Evolutionary conservation across 2,888 invertebrate genomes (phyloP).

Genomic region (Sclerodermus sp.): DNA sequence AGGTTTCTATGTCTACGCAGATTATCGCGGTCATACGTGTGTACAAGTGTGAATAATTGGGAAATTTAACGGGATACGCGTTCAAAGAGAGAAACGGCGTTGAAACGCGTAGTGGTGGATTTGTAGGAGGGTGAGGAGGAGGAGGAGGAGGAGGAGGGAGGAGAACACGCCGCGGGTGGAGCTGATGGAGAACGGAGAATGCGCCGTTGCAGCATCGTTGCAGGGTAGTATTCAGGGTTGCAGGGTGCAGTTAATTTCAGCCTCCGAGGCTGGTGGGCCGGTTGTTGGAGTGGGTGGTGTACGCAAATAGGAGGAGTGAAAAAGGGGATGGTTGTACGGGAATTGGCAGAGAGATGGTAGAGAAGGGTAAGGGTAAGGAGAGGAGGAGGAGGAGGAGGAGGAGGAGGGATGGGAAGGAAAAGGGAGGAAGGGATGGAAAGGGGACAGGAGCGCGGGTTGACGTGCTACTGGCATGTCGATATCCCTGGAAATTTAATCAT

Average conservation of each 20-base stretch:
- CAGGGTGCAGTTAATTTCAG: slow-evolving; percentile 36
- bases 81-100: background rate
- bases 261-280: slow-evolving; percentile 15
- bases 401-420: background rate
- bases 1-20: too few species aligned
- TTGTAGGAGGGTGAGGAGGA: background rate
- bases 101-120: background rate
- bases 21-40: too few species aligned
- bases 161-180: slow-evolving; percentile 6
- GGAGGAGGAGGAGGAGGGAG: background rate
- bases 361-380: slow-evolving; percentile 12
- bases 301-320: slow-evolving; percentile 29
- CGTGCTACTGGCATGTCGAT: slow-evolving; percentile 47
- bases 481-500: slow-evolving; percentile 50
- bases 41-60: too few species aligned
- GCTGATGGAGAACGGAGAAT: slow-evolving; percentile 13
- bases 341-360: background rate
- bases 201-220: slow-evolving; percentile 18
- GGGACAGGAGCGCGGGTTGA: slow-evolving; percentile 20
- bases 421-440: slow-evolving; percentile 1
- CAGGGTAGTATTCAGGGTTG: slow-evolving; percentile 3
- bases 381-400: background rate
- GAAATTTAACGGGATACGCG: too few species aligned
- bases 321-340: slow-evolving; percentile 28
- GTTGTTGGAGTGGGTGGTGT: slow-evolving; percentile 22